phyloP scores from a whole-genome alignment of 1,140 invertebrate genomes.

The Hyphantria cunea region DNA sequence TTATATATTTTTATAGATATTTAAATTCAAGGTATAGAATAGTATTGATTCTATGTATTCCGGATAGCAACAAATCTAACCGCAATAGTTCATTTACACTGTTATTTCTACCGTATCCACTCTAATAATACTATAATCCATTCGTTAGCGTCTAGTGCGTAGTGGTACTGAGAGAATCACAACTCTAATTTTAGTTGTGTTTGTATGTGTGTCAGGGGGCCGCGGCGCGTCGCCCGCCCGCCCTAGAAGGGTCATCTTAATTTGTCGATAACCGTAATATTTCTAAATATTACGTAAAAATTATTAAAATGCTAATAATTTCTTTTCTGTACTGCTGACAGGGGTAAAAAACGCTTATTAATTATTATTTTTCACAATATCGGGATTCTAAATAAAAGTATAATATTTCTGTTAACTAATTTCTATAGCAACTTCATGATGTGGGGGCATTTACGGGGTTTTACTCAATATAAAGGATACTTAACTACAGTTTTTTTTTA shows the following conservation, averaged over 20 bases:
- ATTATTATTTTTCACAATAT: too few species aligned
- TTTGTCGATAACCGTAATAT: conserved; percentile 27
- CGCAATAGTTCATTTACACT: conserved; percentile 51
- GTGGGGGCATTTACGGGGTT: too few species aligned
- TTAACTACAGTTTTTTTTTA: too few species aligned
- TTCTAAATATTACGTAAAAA: background rate
- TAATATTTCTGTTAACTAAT: too few species aligned
- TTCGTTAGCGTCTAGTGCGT: conserved; percentile 67
- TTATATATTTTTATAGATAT: too few species aligned
- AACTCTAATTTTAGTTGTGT: conserved; percentile 73
- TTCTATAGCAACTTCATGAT: too few species aligned
- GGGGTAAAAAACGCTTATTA: too few species aligned
- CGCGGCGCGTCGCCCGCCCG: conserved; percentile 52
- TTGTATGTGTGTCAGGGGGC: conserved; percentile 78
- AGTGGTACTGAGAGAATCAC: conserved; percentile 59
- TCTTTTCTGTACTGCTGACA: too few species aligned
- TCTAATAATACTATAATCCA: conserved; percentile 69
- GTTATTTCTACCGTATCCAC: conserved; percentile 38
- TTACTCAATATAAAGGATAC: too few species aligned
- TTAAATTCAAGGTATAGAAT: too few species aligned
- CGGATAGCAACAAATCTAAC: conserved; percentile 31
- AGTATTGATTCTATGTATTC: conserved; percentile 22
- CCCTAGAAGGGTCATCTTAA: conserved; percentile 68
- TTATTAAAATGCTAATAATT: too few species aligned
- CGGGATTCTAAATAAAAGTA: too few species aligned